Evolutionary conservation across 2,888 invertebrate genomes (phyloP), one percentile per base, ranked within the genome.

Genomic region (Apamea epomidion): DNA sequence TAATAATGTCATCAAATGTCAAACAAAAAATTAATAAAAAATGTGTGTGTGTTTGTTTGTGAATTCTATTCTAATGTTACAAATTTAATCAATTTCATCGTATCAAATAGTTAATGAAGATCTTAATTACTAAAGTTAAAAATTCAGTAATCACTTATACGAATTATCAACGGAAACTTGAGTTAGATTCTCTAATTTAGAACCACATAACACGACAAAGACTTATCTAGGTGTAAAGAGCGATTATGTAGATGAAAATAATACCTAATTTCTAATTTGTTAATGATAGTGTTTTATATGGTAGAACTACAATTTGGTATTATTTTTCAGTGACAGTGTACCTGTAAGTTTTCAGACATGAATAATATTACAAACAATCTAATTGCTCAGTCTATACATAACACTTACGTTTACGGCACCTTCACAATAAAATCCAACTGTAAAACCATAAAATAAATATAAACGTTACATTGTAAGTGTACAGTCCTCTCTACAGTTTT

Each of bases 401-500:
- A 60, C 16, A 75, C 86, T 83, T 75, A 79, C 48, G 51, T 45
- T 67, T 69, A 73, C 45, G 58, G 12, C 62, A 67, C 54, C 70
- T 74, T 42, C 8, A 29, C 68, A 21, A 73, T 74, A 78, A 82
- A 79, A 73, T 45, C n/a, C 25, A 60, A 75, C 69, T 37, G 68
- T 71, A n/a, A 37, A 74, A n/a, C 68, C 37, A 54, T 87, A 69
- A 73, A 74, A 71, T 76, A 76, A 74, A 76, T 68, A 82, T 51
- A 67, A 74, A 62, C 25, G 4, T 37, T 73, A 73, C 68, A 82
- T 74, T 85, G 80, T 88, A 65, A 37, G 37, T 65, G 65, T 37
- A 73, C 8, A 88, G 12, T 21, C 42, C 3, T 32, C 87, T 18
- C 80, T 54, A 87, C 37, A 74, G 4, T 76, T 81, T 81, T 76